Evolutionary conservation across 1,140 invertebrate species (phyloP).

Genomic region (Trichonephila clavipes): DNA sequence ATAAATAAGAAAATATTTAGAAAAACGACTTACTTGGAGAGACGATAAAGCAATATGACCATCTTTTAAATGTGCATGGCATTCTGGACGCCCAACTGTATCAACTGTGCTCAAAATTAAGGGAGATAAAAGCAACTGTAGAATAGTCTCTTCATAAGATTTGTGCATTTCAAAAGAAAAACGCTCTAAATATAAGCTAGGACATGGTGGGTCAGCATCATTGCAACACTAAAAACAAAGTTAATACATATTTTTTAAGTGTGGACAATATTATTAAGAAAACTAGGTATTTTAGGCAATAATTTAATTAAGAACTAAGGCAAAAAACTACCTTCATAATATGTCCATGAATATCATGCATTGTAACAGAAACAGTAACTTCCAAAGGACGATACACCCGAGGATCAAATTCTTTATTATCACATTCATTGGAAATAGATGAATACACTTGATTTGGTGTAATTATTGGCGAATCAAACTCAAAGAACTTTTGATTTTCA

Average conservation of each 20-base stretch:
- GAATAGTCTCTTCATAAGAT: slow-evolving; percentile 91
- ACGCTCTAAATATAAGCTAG: slow-evolving; percentile 92
- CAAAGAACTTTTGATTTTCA: slow-evolving; percentile 95
- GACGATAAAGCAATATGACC: slow-evolving; percentile 82
- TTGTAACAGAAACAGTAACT: slow-evolving; percentile 94
- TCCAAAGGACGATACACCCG: slow-evolving; percentile 92
- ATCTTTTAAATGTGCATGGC: slow-evolving; percentile 81
- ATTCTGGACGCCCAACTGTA: slow-evolving; percentile 79
- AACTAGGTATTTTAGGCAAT: background rate
- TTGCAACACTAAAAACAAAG: slow-evolving; percentile 86
- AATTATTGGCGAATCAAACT: slow-evolving; percentile 88
- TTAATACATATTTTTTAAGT: slow-evolving; percentile 27
- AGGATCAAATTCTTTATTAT: slow-evolving; percentile 86
- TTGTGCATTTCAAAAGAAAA: slow-evolving; percentile 99
- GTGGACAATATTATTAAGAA: background rate
- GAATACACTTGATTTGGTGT: slow-evolving; percentile 70
- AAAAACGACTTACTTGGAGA: slow-evolving; percentile 79
- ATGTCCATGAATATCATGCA: slow-evolving; percentile 97
- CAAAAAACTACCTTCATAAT: slow-evolving; percentile 86
- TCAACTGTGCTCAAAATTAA: slow-evolving; percentile 85
- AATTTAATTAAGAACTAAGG: background rate
- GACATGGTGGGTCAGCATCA: slow-evolving; percentile 92
- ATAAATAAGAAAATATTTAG: background rate
- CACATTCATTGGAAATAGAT: slow-evolving; percentile 77
- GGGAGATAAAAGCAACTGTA: slow-evolving; percentile 95